These are phyloP conservation scores for Dicrostonyx torquatus DNA, from an alignment of 2,797 vertebrate species.

Conservation along the genomic window DNA sequence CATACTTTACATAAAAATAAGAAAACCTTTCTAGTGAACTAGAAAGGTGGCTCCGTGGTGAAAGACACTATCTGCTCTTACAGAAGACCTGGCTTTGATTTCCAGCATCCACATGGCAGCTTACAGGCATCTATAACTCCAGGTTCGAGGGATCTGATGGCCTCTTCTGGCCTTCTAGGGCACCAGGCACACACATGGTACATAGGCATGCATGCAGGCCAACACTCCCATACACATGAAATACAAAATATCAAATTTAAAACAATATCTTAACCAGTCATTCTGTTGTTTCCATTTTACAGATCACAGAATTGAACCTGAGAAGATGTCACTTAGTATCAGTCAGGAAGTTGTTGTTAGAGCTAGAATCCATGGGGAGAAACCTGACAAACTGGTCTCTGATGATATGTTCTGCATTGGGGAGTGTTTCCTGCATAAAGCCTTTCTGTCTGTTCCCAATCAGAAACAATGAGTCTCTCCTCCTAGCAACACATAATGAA, in stretches of 20 bases:
- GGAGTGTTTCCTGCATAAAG: neutral
- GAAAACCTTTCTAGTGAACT: neutral
- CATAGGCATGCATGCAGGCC: neutral
- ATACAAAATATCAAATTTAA: neutral
- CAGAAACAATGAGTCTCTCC: neutral
- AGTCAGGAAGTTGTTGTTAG: neutral
- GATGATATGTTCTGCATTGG: neutral
- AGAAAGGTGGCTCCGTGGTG: neutral
- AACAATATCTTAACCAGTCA: neutral
- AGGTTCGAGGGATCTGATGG: neutral
- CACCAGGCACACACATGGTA: neutral
- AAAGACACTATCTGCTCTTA: neutral
- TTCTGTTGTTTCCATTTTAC: neutral
- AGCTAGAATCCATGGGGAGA: slow-evolving; percentile 1
- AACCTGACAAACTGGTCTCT: slow-evolving; percentile 33
- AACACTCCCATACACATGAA: neutral
- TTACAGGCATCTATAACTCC: neutral
- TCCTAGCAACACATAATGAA: neutral
- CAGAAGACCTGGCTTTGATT: neutral
- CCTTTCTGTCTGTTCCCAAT: neutral
- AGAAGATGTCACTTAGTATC: neutral
- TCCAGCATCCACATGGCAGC: neutral
- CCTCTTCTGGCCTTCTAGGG: neutral
- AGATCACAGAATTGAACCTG: neutral
- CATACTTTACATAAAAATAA: neutral